Base-by-base conservation (phyloP, 1,140 invertebrate species). In the Lepeophtheirus salmonis region DNA sequence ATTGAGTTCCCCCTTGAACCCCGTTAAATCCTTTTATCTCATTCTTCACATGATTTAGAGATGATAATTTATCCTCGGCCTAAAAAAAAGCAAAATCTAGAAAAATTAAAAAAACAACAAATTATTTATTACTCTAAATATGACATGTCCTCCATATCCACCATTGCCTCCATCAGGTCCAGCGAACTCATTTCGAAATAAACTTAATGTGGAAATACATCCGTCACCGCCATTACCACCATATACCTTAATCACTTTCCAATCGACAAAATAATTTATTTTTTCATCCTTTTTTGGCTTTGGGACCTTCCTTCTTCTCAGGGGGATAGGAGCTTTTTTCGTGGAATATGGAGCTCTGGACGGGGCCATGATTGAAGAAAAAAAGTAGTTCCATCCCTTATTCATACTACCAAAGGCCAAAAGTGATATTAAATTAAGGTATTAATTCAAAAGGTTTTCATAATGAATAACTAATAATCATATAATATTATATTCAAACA, bases 161-260 rank as follows among this genome's bases (percentile, higher is more conserved):
- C 94, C 95, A 74, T 97, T 87, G 0, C 92, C 95, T 2, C 94
- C 94, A 73, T 92, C 87, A 0, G 94, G 92, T 4, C 95, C 95
- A 0, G 85, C 92, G 62, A 75, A 76, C 64, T 90, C 87, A 67
- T 91, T 90, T 16, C 73, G 73, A 74, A 77, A 89, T 10, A 84
- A 67, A 57, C 76, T 67, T 69, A 98, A 94, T 13, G 21, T 18
- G 0, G 85, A 86, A 61, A 95, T 81, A 63, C 77, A 79, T 0
- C 95, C 95, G 76, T 97, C 79, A 1, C 95, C 95, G 4, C 95
- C 95, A 55, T 81, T 81, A 0, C 95, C 95, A 3, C 80, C 95
- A 1, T 75, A 68, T 1, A 80, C 74, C 61, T 66, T 62, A 0
- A 79, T 67, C 48, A 76, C 69, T 12, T 65, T 64, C 61, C 66